Percentiles rank a stretch among this genome's conserved stretches.
These are phyloP conservation scores for Darevskia mixta DNA, from an alignment of 2,797 vertebrate genomes.

Conservation along the genomic window DNA sequence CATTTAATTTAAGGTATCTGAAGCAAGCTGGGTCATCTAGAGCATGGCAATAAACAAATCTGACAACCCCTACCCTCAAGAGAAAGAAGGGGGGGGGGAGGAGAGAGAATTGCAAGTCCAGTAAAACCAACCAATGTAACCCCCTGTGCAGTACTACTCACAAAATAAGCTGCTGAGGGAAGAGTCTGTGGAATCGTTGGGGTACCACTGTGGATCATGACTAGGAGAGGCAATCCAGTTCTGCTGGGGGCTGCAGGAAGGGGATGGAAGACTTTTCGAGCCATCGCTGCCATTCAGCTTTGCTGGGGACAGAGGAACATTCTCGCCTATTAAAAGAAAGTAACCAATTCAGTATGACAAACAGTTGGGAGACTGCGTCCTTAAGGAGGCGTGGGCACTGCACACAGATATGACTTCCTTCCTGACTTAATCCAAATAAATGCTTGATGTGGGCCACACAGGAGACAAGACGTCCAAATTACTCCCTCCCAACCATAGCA, in stretches of 20 bases:
- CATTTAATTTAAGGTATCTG: not conserved
- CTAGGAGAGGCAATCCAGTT: conserved; percentile 98
- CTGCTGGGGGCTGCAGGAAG: conserved; percentile 90
- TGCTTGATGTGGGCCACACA: not conserved
- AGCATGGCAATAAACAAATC: not conserved
- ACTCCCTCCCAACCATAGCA: not conserved
- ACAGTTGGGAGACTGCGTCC: not conserved
- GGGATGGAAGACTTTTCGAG: conserved; percentile 92
- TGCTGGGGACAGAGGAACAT: conserved; percentile 90
- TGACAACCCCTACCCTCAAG: fast-evolving
- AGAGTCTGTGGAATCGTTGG: conserved; percentile 95
- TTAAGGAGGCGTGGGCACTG: not conserved
- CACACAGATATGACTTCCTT: not conserved
- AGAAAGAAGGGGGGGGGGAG: not conserved
- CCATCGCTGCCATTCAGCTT: conserved; percentile 91
- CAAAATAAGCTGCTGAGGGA: conserved; percentile 95
- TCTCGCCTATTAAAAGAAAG: conserved; percentile 85
- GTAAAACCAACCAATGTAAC: not conserved
- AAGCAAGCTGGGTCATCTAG: not conserved
- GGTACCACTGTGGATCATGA: conserved; percentile 99
- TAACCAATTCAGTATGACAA: not conserved
- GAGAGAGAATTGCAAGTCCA: no score
- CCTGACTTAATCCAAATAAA: not conserved
- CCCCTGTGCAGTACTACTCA: conserved; percentile 76
- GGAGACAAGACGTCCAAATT: not conserved